Percentiles rank a stretch among this genome's conserved stretches.
Evolutionary conservation across 2,888 invertebrate species (phyloP).

Genomic region (Perizoma flavofasciatum): DNA sequence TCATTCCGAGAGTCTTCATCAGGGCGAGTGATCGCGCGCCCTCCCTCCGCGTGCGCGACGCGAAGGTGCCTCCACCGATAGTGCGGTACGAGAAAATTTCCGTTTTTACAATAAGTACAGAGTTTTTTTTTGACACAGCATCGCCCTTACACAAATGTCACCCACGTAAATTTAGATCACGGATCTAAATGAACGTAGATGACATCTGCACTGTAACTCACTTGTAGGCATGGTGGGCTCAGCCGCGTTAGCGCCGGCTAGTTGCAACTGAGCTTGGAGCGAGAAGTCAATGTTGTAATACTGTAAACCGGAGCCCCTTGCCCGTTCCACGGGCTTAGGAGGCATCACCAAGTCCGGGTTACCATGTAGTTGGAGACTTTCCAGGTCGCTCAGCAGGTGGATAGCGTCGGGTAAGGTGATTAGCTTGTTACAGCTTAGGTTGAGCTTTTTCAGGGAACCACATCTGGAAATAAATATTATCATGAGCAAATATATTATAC

Average conservation of each 20-base stretch:
- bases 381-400: slow-evolving; percentile 95
- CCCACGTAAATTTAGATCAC: too few species aligned
- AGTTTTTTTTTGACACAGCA: too few species aligned
- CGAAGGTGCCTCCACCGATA: too few species aligned
- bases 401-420: slow-evolving; percentile 99
- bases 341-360: slow-evolving; percentile 99
- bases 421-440: slow-evolving; percentile 95
- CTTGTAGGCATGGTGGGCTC: slow-evolving; percentile 88
- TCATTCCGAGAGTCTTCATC: too few species aligned
- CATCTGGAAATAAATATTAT: slow-evolving; percentile 84
- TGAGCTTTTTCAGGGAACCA: slow-evolving; percentile 95
- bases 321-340: slow-evolving; percentile 91
- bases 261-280: slow-evolving; percentile 94
- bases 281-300: slow-evolving; percentile 99
- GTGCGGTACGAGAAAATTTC: too few species aligned
- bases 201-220: slow-evolving; percentile 61
- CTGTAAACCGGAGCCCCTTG: slow-evolving; percentile 91
- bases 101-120: too few species aligned
- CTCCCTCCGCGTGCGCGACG: too few species aligned
- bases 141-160: too few species aligned
- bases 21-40: too few species aligned
- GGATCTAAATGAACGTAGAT: too few species aligned
- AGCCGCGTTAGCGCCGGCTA: slow-evolving; percentile 95
- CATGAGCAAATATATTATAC: not conserved
- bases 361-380: slow-evolving; percentile 94